These are phyloP conservation scores for Trachelus stipa DNA, from an alignment of 2,888 invertebrate genomes.

Conservation along the genomic window DNA sequence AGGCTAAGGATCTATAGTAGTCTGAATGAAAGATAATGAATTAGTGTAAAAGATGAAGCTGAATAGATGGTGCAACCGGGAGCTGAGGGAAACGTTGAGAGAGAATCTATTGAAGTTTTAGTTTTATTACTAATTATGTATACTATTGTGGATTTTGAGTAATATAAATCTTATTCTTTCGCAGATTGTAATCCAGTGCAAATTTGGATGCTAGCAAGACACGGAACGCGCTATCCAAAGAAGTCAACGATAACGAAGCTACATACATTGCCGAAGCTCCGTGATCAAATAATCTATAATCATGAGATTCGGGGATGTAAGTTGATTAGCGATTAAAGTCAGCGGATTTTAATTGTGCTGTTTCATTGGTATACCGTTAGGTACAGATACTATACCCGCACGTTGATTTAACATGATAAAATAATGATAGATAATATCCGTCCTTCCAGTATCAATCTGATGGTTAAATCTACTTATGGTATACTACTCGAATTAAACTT, in stretches of 20 bases:
- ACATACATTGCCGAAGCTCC: slow-evolving; percentile 70
- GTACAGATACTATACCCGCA: too few relatives aligned
- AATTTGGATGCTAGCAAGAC: slow-evolving; percentile 79
- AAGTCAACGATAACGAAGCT: slow-evolving; percentile 70
- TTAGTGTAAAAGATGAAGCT: background rate
- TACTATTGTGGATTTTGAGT: too few relatives aligned
- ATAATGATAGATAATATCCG: background rate
- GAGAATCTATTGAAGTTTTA: background rate
- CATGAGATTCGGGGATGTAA: slow-evolving; percentile 72
- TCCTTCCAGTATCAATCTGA: background rate
- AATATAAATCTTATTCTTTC: slow-evolving; percentile 38
- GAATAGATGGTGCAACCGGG: too few relatives aligned
- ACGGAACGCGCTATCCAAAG: slow-evolving; percentile 78
- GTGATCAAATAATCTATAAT: slow-evolving; percentile 75
- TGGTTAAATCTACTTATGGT: background rate
- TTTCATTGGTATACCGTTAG: too few relatives aligned
- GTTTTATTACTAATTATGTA: background rate
- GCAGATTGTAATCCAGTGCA: slow-evolving; percentile 79
- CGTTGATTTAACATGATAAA: background rate
- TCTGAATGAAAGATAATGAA: background rate
- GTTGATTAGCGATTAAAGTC: slow-evolving; percentile 32
- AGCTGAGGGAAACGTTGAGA: background rate
- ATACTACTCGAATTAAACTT: background rate
- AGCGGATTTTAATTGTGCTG: too few relatives aligned
- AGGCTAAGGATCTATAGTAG: background rate